These are phyloP conservation scores for Rugalucina vietnamica DNA, from an alignment of 2,888 invertebrate genomes.

Conservation along the genomic window DNA sequence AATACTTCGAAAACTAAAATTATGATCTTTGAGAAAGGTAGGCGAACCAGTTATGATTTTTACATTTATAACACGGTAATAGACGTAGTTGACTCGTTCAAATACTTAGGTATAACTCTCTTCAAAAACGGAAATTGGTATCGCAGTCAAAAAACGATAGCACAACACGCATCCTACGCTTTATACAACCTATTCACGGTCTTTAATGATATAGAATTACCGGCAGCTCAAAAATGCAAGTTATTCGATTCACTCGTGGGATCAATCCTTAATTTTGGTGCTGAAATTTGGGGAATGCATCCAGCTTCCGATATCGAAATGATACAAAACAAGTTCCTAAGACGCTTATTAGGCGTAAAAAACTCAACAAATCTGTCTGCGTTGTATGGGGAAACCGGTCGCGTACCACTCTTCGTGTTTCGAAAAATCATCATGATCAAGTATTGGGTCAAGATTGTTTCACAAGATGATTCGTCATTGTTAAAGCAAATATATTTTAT, in stretches of 20 bases:
- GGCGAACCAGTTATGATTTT: background rate
- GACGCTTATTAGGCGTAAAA: background rate
- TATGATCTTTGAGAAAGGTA: conserved; percentile 12
- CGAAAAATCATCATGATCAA: background rate
- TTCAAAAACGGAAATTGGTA: background rate
- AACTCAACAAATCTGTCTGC: no score
- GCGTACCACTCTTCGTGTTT: background rate
- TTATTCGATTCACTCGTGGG: background rate
- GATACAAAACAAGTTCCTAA: background rate
- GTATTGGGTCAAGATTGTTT: no score
- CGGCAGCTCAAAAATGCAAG: background rate
- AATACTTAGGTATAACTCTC: conserved; percentile 3
- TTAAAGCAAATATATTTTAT: no score
- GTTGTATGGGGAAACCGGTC: no score
- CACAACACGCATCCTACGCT: conserved; percentile 2
- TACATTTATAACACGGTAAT: background rate
- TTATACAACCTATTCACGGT: background rate
- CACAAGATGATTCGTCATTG: no score
- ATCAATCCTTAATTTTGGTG: background rate
- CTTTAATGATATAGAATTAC: background rate
- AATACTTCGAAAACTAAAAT: conserved; percentile 32
- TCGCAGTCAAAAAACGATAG: background rate
- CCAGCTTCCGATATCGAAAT: background rate
- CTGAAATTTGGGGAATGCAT: conserved; percentile 10
- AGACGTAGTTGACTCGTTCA: background rate